Evolutionary conservation across 53 echinoderm and acorn worm species (phyloP), one percentile per base, ranked within the genome.

Genomic region (Henricia sp.): DNA sequence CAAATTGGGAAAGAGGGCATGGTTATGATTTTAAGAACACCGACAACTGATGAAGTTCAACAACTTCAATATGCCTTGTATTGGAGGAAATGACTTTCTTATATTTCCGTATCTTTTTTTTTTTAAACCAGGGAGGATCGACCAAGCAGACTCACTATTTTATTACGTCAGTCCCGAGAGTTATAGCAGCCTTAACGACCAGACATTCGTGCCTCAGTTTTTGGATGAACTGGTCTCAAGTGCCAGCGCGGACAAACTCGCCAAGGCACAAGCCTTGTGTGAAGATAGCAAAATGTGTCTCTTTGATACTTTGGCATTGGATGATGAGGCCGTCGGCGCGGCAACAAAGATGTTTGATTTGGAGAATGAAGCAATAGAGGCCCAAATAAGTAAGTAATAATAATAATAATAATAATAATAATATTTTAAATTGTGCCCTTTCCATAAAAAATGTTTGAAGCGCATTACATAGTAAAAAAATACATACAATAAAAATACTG

Each of bases 271-370:
- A 14, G 42, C 11, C 4, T 82, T 63, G 14, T 95, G 95, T 29
- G 85, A 52, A 14, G 85, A 27, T 37, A 77, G 86, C 84, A 55
- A 27, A 42, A 72, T 88, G 60, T 95, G 95, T 86, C 72, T 88
- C 5, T 95, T 69, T 63, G 95, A 95, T 30, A 35, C 84, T 32
- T 62, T 93, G 30, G 93, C 93, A 20, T 74, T 85, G 3, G 67
- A 71, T 21, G 73, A 90, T 55, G 41, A 67, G 13, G 21, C 1
- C 9, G 13, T 92, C 1, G 92, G 85, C 32, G 13, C 20, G 5
- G 71, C 77, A 32, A 85, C 92, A 3, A 84, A 69, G 70, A 52
- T 6, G 28, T n/a, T 78, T 4, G 33, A 67, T 27, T 36, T 25
- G 1, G 39, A 52, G 20, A 84, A 84, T 52, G 16, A 44, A 69